These are phyloP conservation scores for Rhorus exstirpatorius DNA, from an alignment of 2,888 invertebrate genomes.

Conservation along the genomic window DNA sequence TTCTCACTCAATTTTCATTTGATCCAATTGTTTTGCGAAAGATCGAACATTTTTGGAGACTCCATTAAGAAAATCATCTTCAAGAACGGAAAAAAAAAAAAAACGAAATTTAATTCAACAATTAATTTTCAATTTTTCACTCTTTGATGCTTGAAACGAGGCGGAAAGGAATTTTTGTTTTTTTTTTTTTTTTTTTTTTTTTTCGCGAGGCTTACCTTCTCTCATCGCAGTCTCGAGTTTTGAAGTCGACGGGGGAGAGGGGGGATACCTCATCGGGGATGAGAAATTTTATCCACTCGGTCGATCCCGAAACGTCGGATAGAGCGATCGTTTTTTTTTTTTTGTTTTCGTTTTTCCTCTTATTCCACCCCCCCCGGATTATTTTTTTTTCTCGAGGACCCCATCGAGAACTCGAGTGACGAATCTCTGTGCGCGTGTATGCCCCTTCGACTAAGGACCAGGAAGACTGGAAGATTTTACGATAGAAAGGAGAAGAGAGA, in stretches of 20 bases:
- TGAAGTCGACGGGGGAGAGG: not conserved
- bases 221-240: slow-evolving; percentile 23
- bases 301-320: slow-evolving; percentile 63
- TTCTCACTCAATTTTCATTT: too few relatives aligned
- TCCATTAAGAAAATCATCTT: too few relatives aligned
- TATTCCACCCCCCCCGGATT: slow-evolving; percentile 2
- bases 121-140: slow-evolving; percentile 43
- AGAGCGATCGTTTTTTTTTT: slow-evolving; percentile 33
- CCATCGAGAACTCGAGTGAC: slow-evolving; percentile 39
- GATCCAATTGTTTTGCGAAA: too few relatives aligned
- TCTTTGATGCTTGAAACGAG: slow-evolving; percentile 1
- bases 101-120: slow-evolving; percentile 11
- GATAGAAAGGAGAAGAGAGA: slow-evolving; percentile 43
- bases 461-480: slow-evolving; percentile 53
- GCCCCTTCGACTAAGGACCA: slow-evolving; percentile 72
- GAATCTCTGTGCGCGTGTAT: slow-evolving; percentile 56
- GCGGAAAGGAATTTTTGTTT: slow-evolving; percentile 34
- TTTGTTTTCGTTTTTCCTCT: slow-evolving; percentile 50
- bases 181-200: slow-evolving; percentile 29
- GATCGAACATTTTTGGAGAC: not conserved
- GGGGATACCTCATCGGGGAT: slow-evolving; percentile 18
- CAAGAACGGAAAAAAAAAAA: not conserved
- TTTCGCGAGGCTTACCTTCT: slow-evolving; percentile 12
- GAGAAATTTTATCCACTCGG: slow-evolving; percentile 66
- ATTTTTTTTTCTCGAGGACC: slow-evolving; percentile 41